Base-by-base conservation (phyloP, 2,113 vertebrate genomes). In the Pipra filicauda region DNA sequence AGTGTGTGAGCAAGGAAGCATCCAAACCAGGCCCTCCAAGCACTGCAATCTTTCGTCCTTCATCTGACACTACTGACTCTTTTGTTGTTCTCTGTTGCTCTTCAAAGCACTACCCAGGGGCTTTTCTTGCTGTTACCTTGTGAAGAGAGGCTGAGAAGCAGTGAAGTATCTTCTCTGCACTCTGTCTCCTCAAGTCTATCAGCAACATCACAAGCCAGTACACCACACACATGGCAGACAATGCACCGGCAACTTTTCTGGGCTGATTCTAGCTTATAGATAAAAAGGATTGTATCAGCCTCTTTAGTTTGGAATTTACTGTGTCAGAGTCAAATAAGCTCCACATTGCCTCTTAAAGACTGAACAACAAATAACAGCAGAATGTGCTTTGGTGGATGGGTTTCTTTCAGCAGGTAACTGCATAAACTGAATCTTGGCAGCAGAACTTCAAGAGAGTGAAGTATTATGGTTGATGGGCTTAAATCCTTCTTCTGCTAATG, bases 261-360 rank as follows among this genome's bases (percentile, higher is more conserved):
- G 91, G 35, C 52, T 87, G 73, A 71, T 67, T 12, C 69, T 28
- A 57, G 65, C 52, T 57, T 75, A 31, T 5, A 65, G 58, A 64
- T 48, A n/a, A 72, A 88, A 92, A 75, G 30, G 48, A 33, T 39
- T 92, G 19, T 54, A 87, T 57, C 13, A 13, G 76, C 57, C 76
- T 91, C 80, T 41, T 87, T 3, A 55, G 52, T 61, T 24, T 89
- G 69, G 91, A 69, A 89, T 69, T 37, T 92, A 77, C 48, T 70
- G 3, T 43, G 72, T 67, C 39, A 55, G 81, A 94, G 61, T 77
- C 80, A 95, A 67, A 92, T 48, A 78, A 96, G 77, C 91, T 96
- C 93, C 89, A 95, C 93, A 94, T 97, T 95, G 93, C 95, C 89
- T 72, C 95, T 95, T 95, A 95, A 95, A 96, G 96, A 78, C 91